Evolutionary conservation across 2,888 invertebrate species (phyloP).

Genomic region (Meteorus colon): DNA sequence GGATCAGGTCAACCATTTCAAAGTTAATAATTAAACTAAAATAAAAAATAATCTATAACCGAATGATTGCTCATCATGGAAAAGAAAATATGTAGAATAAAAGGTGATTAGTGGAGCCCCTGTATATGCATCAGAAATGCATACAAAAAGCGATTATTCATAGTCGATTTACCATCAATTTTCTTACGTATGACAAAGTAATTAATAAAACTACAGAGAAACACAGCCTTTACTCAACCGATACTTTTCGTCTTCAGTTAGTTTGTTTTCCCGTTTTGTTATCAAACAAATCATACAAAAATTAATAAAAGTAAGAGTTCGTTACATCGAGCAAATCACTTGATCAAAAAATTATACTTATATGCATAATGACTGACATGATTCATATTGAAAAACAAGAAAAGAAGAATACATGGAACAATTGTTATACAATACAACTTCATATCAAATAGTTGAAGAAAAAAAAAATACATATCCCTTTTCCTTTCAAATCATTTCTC

Average conservation of each 20-base stretch:
- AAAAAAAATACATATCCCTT: slow-evolving; percentile 9
- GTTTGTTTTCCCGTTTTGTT: slow-evolving; percentile 28
- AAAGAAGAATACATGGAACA: slow-evolving; percentile 24
- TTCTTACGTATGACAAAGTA: slow-evolving; percentile 7
- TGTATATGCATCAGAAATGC: neutral
- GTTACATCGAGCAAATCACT: slow-evolving; percentile 14
- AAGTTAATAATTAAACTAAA: slow-evolving; percentile 24
- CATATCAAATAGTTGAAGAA: slow-evolving; percentile 35
- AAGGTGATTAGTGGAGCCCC: neutral
- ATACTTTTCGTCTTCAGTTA: slow-evolving; percentile 35
- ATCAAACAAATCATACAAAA: neutral
- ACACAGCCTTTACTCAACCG: slow-evolving; percentile 54
- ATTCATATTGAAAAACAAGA: slow-evolving; percentile 17
- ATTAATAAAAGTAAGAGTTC: neutral
- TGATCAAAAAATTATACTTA: slow-evolving; percentile 24
- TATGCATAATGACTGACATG: slow-evolving; percentile 47
- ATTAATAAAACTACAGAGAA: slow-evolving; percentile 9
- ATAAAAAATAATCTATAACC: slow-evolving; percentile 28
- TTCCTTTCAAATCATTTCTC: neutral
- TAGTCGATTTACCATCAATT: slow-evolving; percentile 6
- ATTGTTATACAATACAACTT: slow-evolving; percentile 24
- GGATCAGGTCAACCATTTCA: slow-evolving; percentile 59
- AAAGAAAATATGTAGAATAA: neutral
- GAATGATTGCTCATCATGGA: slow-evolving; percentile 36
- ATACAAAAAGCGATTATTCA: neutral